A percentile compares a stretch with the other conserved stretches of the same genome.
These are phyloP conservation scores for Rynchops niger DNA, from an alignment of 2,113 vertebrate species.

Conservation along the genomic window DNA sequence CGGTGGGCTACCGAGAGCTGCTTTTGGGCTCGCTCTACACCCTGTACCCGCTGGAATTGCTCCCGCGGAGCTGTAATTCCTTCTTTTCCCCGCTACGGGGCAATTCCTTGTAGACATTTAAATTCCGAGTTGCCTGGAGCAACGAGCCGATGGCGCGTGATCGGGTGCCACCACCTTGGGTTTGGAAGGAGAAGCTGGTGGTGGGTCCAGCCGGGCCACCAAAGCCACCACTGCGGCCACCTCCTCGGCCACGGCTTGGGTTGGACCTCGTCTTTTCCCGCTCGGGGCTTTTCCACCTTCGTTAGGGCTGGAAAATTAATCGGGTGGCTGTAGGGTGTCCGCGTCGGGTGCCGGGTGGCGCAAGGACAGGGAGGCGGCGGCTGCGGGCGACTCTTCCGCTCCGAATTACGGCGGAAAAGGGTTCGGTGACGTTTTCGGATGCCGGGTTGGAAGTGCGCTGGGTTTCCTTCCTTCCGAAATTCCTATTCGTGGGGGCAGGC, in stretches of 20 bases:
- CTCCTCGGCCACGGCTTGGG: too few relatives aligned
- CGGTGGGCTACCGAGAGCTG: accelerated
- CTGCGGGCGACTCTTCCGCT: neutral
- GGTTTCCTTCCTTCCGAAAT: neutral
- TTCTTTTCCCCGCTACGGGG: neutral
- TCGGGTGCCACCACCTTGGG: neutral
- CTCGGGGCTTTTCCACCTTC: neutral
- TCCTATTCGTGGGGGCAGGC: too few relatives aligned
- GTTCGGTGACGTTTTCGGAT: neutral
- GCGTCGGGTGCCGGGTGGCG: too few relatives aligned
- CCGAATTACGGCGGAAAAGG: too few relatives aligned
- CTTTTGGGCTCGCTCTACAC: too few relatives aligned
- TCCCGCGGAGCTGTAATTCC: accelerated
- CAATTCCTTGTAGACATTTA: too few relatives aligned
- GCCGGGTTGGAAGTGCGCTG: neutral
- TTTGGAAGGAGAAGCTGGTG: neutral
- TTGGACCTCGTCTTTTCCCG: neutral
- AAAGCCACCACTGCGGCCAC: too few relatives aligned
- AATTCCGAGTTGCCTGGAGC: neutral
- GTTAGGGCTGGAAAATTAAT: neutral
- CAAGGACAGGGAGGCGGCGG: neutral
- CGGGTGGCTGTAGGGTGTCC: too few relatives aligned
- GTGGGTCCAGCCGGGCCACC: too few relatives aligned
- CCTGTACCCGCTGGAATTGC: accelerated
- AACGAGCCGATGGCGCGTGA: too few relatives aligned